Evolutionary conservation across 2,797 vertebrate genomes (phyloP).

Genomic region (Chiloscyllium punctatum): DNA sequence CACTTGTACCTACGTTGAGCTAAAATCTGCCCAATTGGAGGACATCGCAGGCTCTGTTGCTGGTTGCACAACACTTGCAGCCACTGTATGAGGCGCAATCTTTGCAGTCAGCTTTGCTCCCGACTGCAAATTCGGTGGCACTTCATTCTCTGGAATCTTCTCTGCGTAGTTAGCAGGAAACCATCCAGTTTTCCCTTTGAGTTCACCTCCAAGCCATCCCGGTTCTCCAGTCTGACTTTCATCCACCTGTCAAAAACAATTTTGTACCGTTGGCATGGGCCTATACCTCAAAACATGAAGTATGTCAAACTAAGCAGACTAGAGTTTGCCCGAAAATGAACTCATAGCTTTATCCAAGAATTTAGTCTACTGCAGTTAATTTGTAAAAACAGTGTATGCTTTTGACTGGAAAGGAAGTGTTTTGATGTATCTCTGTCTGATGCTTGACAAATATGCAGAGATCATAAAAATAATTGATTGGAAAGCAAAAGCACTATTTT

Average conservation of each 20-base stretch:
- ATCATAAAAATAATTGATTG: background rate
- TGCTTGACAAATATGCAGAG: background rate
- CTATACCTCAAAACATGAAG: background rate
- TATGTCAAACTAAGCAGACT: background rate
- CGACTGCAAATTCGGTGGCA: slow-evolving; percentile 66
- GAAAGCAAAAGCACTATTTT: background rate
- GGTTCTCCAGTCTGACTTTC: slow-evolving; percentile 96
- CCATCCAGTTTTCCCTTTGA: slow-evolving; percentile 92
- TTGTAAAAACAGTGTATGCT: background rate
- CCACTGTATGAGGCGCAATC: slow-evolving; percentile 43
- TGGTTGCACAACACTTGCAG: background rate
- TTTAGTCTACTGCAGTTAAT: background rate
- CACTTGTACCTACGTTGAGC: slow-evolving; percentile 75
- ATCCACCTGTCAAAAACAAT: slow-evolving; percentile 70
- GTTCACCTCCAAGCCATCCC: slow-evolving; percentile 90
- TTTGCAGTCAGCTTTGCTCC: slow-evolving; percentile 48
- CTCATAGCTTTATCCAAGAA: background rate
- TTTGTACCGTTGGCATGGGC: background rate
- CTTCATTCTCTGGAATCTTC: slow-evolving; percentile 81
- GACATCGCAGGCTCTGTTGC: slow-evolving; percentile 49
- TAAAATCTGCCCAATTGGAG: slow-evolving; percentile 95
- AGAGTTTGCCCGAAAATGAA: background rate
- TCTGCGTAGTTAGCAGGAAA: slow-evolving; percentile 97
- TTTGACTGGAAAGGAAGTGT: background rate
- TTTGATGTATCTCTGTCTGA: background rate